Evolutionary conservation across 2,113 vertebrate genomes (phyloP).

Genomic region (Scatophagus argus): DNA sequence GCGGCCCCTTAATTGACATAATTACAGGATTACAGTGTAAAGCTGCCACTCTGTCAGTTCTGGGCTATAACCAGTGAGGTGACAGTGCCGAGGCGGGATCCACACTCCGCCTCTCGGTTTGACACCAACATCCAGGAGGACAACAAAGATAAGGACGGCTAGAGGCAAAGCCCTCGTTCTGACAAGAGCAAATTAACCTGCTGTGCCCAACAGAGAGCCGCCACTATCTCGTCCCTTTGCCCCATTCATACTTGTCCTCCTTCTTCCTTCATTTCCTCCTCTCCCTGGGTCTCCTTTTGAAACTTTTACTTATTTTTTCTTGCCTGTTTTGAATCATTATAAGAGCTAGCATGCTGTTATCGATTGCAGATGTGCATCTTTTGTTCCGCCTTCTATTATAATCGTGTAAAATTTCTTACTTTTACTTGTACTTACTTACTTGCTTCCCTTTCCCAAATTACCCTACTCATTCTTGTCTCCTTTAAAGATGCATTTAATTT

Average conservation of each 20-base stretch:
- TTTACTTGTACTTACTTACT: neutral
- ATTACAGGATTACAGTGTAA: conserved; percentile 82
- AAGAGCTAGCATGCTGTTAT: conserved; percentile 2
- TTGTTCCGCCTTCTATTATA: conserved; percentile 11
- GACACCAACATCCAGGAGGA: conserved; percentile 80
- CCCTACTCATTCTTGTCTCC: conserved; percentile 28
- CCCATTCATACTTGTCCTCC: conserved; percentile 46
- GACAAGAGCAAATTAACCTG: conserved; percentile 82
- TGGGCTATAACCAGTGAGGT: conserved; percentile 57
- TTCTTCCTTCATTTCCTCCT: conserved; percentile 21
- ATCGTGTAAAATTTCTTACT: conserved; percentile 27
- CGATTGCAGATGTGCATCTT: neutral
- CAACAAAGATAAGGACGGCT: conserved; percentile 79
- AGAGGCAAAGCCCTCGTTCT: conserved; percentile 77
- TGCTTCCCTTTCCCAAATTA: conserved; percentile 33
- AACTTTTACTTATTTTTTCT: neutral
- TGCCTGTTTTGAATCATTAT: conserved; percentile 25
- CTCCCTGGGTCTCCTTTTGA: conserved; percentile 9
- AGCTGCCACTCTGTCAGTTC: conserved; percentile 74
- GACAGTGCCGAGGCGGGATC: conserved; percentile 68
- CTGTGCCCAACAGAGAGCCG: conserved; percentile 63
- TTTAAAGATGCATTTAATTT: conserved; percentile 31
- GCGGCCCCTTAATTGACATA: conserved; percentile 79
- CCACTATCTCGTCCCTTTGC: conserved; percentile 52
- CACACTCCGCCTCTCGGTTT: conserved; percentile 58